Evolutionary conservation across 2,797 vertebrate genomes (phyloP).

Genomic region (Acipenser oxyrinchus): DNA sequence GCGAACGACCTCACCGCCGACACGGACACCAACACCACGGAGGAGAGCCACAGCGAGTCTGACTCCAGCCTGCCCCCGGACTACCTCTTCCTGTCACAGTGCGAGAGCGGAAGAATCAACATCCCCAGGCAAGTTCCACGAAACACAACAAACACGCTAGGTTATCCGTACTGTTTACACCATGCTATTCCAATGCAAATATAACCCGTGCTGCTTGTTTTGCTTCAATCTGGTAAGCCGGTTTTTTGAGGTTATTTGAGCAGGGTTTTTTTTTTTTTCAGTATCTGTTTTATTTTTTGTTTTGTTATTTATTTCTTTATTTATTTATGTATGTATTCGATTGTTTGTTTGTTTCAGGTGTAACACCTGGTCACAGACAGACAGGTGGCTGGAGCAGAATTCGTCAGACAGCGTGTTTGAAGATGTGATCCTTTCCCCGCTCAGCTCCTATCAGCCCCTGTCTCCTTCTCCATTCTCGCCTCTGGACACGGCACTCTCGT

Average conservation of each 20-base stretch:
- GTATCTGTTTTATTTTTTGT: no score
- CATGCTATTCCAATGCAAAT: no score
- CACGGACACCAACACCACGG: conserved; percentile 22
- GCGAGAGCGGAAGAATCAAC: conserved; percentile 75
- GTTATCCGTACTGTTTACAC: no score
- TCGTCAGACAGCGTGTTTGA: conserved; percentile 72
- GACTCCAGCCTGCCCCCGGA: conserved; percentile 73
- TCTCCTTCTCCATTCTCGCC: neutral
- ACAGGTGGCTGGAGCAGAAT: conserved; percentile 79
- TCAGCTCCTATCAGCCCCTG: conserved; percentile 37
- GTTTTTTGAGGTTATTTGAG: no score
- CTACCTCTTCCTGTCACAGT: conserved; percentile 91
- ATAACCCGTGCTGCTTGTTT: no score
- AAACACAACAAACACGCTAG: no score
- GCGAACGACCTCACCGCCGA: conserved; percentile 40
- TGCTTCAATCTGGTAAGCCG: no score
- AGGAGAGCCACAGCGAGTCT: conserved; percentile 66
- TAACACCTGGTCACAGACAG: conserved; percentile 85
- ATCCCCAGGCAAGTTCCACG: conserved; percentile 63
- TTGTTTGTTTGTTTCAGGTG: conserved; percentile 46
- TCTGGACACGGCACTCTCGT: conserved; percentile 42
- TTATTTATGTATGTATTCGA: no score
- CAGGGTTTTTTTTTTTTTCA: no score
- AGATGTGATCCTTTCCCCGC: conserved; percentile 50
- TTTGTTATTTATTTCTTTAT: no score